Conservation (phyloP, 2,113 vertebrate species). For the Grantiella picta region DNA sequence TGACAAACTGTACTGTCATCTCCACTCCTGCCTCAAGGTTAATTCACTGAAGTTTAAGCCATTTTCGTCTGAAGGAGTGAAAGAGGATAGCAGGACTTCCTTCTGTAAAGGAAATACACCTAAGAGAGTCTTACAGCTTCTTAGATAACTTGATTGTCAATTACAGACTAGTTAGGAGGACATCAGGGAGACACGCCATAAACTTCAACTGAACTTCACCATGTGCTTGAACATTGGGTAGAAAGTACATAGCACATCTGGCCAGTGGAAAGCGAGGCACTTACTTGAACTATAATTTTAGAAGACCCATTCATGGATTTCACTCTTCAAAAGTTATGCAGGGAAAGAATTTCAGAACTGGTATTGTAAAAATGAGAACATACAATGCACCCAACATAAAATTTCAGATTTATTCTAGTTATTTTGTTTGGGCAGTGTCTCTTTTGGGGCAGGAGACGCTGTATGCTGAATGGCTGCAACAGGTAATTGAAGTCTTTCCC, state of each 20-base stretch:
- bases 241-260: background rate
- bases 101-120: background rate
- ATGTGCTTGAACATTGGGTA: background rate
- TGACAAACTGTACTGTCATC: background rate
- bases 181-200: background rate
- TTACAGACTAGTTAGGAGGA: background rate
- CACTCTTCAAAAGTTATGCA: background rate
- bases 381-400: background rate
- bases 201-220: background rate
- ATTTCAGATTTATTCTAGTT: background rate
- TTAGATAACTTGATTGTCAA: background rate
- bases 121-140: background rate
- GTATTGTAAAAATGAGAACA: background rate
- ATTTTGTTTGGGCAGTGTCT: background rate
- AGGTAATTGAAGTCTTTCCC: background rate
- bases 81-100: background rate
- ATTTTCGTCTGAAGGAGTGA: background rate
- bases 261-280: fast-evolving
- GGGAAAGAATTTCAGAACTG: background rate
- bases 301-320: background rate
- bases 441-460: background rate
- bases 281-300: background rate
- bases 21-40: background rate
- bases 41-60: background rate
- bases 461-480: background rate